phyloP scores from a whole-genome alignment of 2,888 invertebrate species.

The Parascotia fuliginaria region DNA sequence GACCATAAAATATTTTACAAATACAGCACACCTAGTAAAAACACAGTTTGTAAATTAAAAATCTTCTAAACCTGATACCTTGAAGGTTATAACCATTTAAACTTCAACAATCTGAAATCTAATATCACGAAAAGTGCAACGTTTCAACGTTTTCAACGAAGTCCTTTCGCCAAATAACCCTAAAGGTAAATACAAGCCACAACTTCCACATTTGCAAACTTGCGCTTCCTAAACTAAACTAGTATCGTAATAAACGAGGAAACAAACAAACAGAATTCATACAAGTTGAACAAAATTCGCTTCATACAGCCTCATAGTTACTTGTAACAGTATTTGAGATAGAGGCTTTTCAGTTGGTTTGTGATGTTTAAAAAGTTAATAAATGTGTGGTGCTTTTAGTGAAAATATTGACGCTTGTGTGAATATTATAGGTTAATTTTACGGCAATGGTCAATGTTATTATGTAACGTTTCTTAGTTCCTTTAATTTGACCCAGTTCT shows the following conservation, averaged over 20 bases:
- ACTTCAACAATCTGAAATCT: not conserved
- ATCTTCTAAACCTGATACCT: too few species aligned
- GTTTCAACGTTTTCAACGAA: not conserved
- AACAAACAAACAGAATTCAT: conserved; percentile 47
- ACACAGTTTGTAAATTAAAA: too few species aligned
- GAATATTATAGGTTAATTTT: too few species aligned
- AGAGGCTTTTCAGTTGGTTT: conserved; percentile 2
- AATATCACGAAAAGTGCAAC: not conserved
- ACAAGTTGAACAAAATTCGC: conserved; percentile 47
- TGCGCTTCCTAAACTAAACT: conserved; percentile 24
- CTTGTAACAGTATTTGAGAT: conserved; percentile 13
- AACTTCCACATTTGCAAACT: not conserved
- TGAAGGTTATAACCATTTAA: too few species aligned
- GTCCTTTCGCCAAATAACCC: not conserved
- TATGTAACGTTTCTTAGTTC: too few species aligned
- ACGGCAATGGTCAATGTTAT: too few species aligned
- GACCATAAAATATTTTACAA: too few species aligned
- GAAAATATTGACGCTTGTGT: not conserved
- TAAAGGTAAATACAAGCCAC: not conserved
- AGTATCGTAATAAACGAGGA: conserved; percentile 41
- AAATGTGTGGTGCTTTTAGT: not conserved
- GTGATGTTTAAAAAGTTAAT: not conserved
- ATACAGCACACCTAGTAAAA: too few species aligned
- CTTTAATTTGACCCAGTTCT: too few species aligned
- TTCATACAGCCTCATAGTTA: conserved; percentile 12